Conservation (phyloP, 2,888 invertebrate genomes). For the Scaptomyza flava region DNA sequence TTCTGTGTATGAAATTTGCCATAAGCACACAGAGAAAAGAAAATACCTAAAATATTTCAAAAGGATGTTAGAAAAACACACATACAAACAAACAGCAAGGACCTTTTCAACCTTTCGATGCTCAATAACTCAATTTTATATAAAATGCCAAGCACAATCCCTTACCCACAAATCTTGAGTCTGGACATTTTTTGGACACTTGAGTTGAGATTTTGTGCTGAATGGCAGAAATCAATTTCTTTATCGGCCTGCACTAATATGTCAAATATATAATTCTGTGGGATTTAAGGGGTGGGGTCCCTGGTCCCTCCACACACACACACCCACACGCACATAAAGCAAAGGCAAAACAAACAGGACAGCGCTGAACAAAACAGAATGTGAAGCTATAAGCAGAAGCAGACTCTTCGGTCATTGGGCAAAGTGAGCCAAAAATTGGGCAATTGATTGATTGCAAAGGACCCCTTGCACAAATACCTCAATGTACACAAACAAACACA, state of each 20-base stretch:
- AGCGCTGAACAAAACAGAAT: neutral
- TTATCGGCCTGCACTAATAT: slow-evolving; percentile 74
- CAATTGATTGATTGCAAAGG: slow-evolving; percentile 69
- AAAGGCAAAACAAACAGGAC: slow-evolving; percentile 38
- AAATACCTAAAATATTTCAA: slow-evolving; percentile 10
- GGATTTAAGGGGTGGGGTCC: slow-evolving; percentile 3
- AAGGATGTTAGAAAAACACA: slow-evolving; percentile 2
- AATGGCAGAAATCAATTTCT: slow-evolving; percentile 76
- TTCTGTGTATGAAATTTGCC: slow-evolving; percentile 1
- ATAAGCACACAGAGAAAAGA: slow-evolving; percentile 1
- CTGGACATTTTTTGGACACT: slow-evolving; percentile 47
- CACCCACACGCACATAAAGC: slow-evolving; percentile 19
- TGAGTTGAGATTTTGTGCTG: slow-evolving; percentile 47
- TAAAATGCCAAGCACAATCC: slow-evolving; percentile 30
- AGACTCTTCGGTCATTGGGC: slow-evolving; percentile 45
- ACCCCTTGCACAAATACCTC: slow-evolving; percentile 21
- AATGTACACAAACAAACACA: slow-evolving; percentile 5
- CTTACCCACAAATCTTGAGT: slow-evolving; percentile 31
- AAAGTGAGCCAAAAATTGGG: slow-evolving; percentile 47
- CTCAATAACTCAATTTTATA: slow-evolving; percentile 66
- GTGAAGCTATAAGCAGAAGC: slow-evolving; percentile 4
- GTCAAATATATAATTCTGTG: slow-evolving; percentile 72
- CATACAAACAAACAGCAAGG: slow-evolving; percentile 14
- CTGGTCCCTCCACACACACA: neutral
- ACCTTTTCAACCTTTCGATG: slow-evolving; percentile 54